Percentiles rank a stretch among this genome's conserved stretches.
These are phyloP conservation scores for Mythimna loreyi DNA, from an alignment of 2,888 invertebrate species.

Conservation along the genomic window DNA sequence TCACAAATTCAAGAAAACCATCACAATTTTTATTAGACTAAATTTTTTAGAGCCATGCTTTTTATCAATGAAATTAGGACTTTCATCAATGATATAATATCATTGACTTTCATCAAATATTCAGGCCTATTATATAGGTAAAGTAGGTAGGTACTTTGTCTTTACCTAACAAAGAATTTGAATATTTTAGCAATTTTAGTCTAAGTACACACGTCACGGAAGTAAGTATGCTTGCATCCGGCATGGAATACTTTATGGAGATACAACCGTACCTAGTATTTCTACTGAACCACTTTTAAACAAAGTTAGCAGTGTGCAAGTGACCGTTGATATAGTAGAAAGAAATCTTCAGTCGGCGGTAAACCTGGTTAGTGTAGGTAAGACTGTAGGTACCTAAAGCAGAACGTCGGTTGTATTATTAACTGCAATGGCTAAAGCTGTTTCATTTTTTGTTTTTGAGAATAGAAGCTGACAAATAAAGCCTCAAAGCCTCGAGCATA, in stretches of 20 bases:
- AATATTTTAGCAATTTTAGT: not conserved
- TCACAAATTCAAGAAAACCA: no score
- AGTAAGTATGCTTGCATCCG: conserved; percentile 3
- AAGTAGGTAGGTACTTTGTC: no score
- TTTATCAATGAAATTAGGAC: not conserved
- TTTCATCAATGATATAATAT: no score
- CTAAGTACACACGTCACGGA: not conserved
- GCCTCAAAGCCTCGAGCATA: no score
- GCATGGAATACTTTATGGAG: not conserved
- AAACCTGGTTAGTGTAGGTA: no score
- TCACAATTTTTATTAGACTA: no score
- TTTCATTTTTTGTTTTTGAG: no score
- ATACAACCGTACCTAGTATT: not conserved
- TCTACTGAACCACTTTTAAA: not conserved
- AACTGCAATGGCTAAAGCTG: no score
- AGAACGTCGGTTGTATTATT: no score
- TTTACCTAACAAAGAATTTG: not conserved
- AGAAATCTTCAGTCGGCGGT: not conserved
- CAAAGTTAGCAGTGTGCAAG: conserved; percentile 1
- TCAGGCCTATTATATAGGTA: not conserved
- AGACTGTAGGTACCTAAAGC: no score
- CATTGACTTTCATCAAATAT: not conserved
- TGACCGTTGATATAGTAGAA: not conserved
- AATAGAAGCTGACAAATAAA: no score
- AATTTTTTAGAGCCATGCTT: no score